Evolutionary conservation across 2,797 vertebrate genomes (phyloP).

Genomic region (Leptodactylus fallax): DNA sequence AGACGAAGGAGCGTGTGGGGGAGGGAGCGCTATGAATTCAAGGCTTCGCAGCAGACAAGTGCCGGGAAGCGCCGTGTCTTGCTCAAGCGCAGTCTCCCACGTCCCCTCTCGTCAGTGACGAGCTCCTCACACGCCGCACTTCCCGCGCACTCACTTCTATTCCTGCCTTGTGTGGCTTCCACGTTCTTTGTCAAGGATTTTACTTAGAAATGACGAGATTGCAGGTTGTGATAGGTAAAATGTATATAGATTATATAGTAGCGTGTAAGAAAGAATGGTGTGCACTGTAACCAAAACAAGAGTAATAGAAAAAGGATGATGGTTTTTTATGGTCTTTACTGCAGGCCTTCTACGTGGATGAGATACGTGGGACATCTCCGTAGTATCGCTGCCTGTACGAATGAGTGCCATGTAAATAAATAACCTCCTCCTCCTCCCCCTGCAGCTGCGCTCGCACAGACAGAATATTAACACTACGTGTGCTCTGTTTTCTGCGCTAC

Average conservation of each 20-base stretch:
- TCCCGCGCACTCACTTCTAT: not conserved
- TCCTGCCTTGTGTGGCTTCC: not conserved
- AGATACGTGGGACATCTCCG: not conserved
- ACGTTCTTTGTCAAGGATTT: not conserved
- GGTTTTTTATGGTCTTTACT: not conserved
- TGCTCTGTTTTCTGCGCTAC: not conserved
- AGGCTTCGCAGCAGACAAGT: slow-evolving; percentile 57
- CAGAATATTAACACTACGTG: not conserved
- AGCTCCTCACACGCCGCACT: not conserved
- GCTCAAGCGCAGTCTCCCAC: slow-evolving; percentile 40
- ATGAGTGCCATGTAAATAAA: slow-evolving; percentile 4
- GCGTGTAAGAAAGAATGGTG: not conserved
- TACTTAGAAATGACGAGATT: not conserved
- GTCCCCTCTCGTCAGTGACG: slow-evolving; percentile 8
- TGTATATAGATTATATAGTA: not conserved
- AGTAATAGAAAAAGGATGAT: too few species aligned
- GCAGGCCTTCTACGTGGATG: not conserved
- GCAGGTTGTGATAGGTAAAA: not conserved
- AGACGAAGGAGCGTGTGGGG: not conserved
- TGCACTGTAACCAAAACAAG: too few species aligned
- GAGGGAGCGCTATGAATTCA: slow-evolving; percentile 47
- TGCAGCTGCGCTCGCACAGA: not conserved
- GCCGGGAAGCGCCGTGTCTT: slow-evolving; percentile 57
- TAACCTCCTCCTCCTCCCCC: slow-evolving; percentile 12
- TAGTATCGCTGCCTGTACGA: not conserved